Evolutionary conservation across 2,797 vertebrate species (phyloP).

Genomic region (Sebastes wilsoni): DNA sequence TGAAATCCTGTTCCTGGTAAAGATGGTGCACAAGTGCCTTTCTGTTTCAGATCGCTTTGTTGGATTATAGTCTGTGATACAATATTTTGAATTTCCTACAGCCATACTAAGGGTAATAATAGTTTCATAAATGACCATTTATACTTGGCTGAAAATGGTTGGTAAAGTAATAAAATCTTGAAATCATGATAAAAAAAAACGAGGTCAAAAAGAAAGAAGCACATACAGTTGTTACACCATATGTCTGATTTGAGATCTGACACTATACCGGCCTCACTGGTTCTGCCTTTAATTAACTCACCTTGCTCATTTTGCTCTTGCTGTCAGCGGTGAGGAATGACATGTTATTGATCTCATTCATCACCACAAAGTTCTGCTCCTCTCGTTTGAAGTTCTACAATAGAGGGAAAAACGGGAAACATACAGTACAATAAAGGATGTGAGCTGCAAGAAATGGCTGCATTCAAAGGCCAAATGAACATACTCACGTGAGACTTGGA

Average conservation of each 20-base stretch:
- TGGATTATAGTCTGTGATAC: slow-evolving; percentile 5
- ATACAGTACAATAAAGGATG: background rate
- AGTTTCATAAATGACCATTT: background rate
- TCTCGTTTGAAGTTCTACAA: slow-evolving; percentile 85
- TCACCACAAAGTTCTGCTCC: slow-evolving; percentile 96
- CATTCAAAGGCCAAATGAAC: background rate
- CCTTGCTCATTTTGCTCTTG: slow-evolving; percentile 99
- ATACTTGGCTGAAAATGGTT: slow-evolving; percentile 10
- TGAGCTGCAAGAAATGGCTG: background rate
- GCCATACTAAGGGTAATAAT: background rate
- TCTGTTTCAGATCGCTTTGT: slow-evolving; percentile 12
- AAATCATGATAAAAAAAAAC: background rate
- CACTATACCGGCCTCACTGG: background rate
- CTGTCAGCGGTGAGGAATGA: slow-evolving; percentile 97
- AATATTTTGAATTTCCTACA: slow-evolving; percentile 1
- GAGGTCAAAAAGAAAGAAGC: background rate
- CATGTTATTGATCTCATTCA: slow-evolving; percentile 99
- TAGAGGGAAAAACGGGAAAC: background rate
- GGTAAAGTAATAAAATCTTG: background rate
- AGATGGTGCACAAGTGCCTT: slow-evolving; percentile 8
- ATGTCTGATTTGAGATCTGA: background rate
- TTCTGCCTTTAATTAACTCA: slow-evolving; percentile 59
- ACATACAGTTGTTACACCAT: slow-evolving; percentile 1
- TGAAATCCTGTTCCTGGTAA: slow-evolving; percentile 31
- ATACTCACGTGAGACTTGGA: slow-evolving; percentile 94